Evolutionary conservation across 2,797 vertebrate genomes (phyloP).

Genomic region (Hydrocynus forskahlii): DNA sequence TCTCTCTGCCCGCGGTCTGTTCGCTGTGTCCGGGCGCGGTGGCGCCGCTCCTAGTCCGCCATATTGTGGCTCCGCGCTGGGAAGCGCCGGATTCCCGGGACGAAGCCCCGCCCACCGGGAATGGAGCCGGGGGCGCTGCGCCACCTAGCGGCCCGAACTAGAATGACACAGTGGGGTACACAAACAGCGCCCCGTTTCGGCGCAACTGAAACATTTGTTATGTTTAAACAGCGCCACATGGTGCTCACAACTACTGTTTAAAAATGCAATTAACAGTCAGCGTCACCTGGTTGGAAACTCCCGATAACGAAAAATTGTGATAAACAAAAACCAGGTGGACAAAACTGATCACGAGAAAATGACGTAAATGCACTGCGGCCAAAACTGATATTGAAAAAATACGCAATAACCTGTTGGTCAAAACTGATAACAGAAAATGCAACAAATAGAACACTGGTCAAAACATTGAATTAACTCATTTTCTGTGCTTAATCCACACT

Average conservation of each 20-base stretch:
- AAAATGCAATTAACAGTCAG: background rate
- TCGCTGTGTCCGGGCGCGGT: conserved; percentile 79
- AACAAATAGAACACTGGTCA: too few species aligned
- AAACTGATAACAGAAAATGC: too few species aligned
- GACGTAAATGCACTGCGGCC: too few species aligned
- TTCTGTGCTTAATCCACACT: too few species aligned
- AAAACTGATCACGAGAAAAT: background rate
- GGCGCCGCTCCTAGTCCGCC: conserved; percentile 81
- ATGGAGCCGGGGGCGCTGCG: background rate
- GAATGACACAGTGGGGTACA: too few species aligned
- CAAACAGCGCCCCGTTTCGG: too few species aligned
- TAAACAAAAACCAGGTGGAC: background rate
- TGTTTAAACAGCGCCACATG: background rate
- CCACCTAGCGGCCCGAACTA: background rate
- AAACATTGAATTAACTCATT: too few species aligned
- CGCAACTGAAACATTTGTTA: too few species aligned
- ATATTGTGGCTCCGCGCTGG: conserved; percentile 84
- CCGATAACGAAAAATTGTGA: background rate
- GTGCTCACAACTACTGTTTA: background rate
- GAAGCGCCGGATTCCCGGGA: conserved; percentile 69
- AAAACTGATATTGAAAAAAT: too few species aligned
- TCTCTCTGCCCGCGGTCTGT: conserved; percentile 71
- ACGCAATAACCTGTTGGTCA: too few species aligned
- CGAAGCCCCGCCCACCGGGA: conserved; percentile 28
- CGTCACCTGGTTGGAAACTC: background rate